These are phyloP conservation scores for Metallyticus violacea DNA, from an alignment of 2,888 invertebrate species.

Conservation along the genomic window DNA sequence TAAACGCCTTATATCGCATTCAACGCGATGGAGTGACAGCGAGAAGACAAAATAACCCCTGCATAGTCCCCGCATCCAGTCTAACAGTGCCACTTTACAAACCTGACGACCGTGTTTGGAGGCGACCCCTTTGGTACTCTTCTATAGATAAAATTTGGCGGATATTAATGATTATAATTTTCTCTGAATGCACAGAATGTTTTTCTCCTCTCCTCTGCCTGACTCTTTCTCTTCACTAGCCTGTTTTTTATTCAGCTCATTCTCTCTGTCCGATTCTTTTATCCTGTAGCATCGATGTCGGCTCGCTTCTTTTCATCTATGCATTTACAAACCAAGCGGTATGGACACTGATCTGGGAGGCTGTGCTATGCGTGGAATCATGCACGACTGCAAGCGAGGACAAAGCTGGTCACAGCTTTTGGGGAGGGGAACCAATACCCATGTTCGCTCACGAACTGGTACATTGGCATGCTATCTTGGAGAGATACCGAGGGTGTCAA, in stretches of 20 bases:
- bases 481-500: too few species aligned
- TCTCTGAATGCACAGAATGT: conserved; percentile 15
- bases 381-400: not conserved
- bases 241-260: not conserved
- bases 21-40: not conserved
- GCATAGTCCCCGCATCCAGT: not conserved
- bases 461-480: not conserved
- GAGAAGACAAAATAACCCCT: not conserved
- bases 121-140: not conserved
- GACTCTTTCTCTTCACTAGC: not conserved
- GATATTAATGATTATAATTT: conserved; percentile 31
- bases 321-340: not conserved
- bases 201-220: not conserved
- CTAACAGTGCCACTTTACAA: not conserved
- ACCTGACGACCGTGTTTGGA: not conserved
- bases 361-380: not conserved
- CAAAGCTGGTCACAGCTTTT: too few species aligned
- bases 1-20: not conserved
- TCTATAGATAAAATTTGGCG: conserved; percentile 27
- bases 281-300: not conserved
- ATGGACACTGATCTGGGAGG: conserved; percentile 5
- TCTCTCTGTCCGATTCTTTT: not conserved
- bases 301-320: conserved; percentile 7
- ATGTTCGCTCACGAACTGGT: not conserved
- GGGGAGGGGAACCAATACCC: too few species aligned